These are phyloP conservation scores for Galaxea fascicularis DNA, from an alignment of 92 coral and sea anemone species.

Conservation along the genomic window DNA sequence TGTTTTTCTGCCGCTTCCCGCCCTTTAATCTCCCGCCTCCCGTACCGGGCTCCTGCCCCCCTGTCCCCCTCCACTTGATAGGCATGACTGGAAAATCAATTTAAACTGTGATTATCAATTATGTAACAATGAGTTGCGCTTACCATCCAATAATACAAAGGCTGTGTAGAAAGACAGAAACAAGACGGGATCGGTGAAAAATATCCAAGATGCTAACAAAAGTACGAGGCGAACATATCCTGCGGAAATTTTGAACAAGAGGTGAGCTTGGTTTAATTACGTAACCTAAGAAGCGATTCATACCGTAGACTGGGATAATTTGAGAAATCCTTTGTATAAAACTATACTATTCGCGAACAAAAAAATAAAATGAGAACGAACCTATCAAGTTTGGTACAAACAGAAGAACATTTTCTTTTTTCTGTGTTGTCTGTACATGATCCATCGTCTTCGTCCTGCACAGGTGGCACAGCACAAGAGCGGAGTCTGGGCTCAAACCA, in stretches of 20 bases:
- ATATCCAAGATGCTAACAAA: constrained; percentile 71
- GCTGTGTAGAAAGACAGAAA: constrained; percentile 72
- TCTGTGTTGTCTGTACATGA: background rate
- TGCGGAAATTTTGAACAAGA: constrained; percentile 3
- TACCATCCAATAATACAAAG: constrained; percentile 89
- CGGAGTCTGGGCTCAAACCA: background rate
- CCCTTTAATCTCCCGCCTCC: too few relatives aligned
- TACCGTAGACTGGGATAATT: too few relatives aligned
- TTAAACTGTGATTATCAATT: background rate
- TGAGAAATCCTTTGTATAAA: too few relatives aligned
- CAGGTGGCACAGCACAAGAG: background rate
- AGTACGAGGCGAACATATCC: constrained; percentile 86
- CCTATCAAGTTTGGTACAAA: constrained; percentile 88
- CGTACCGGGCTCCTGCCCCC: too few relatives aligned
- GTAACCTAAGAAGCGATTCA: too few relatives aligned
- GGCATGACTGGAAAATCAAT: background rate
- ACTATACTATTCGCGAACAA: background rate
- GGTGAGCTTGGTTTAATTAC: background rate
- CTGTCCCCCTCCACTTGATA: background rate
- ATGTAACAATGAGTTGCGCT: background rate
- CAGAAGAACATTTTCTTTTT: constrained; percentile 59
- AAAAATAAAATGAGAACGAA: background rate
- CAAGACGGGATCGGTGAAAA: constrained; percentile 65
- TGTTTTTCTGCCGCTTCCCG: too few relatives aligned
- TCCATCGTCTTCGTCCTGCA: background rate